phyloP scores from a whole-genome alignment of 2,797 vertebrate genomes.

The Pipistrellus kuhlii region DNA sequence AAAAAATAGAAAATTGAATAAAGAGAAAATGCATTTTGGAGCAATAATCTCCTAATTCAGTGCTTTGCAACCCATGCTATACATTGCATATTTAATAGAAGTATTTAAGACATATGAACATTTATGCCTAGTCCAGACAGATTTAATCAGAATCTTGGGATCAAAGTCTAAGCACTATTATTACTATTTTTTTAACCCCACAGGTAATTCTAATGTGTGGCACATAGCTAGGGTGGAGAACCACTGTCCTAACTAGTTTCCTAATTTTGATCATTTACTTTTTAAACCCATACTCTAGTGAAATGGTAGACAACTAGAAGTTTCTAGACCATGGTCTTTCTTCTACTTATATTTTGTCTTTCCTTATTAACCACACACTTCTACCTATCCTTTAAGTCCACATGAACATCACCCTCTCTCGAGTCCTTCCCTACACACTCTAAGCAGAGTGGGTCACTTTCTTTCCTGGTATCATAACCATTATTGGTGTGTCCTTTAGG shows the following conservation, averaged over 20 bases:
- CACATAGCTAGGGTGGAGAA: background rate
- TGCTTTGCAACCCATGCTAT: background rate
- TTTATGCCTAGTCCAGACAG: background rate
- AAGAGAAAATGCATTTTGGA: slow-evolving; percentile 4
- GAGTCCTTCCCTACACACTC: background rate
- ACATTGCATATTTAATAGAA: background rate
- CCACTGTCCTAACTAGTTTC: background rate
- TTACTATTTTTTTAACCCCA: background rate
- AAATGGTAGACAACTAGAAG: slow-evolving; percentile 28
- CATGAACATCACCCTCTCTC: background rate
- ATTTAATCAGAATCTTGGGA: background rate
- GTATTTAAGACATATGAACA: background rate
- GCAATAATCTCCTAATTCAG: background rate
- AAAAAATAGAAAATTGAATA: background rate
- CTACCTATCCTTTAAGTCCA: background rate
- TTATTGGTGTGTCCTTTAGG: background rate
- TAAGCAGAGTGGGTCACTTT: background rate
- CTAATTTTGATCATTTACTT: background rate
- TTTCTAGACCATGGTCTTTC: slow-evolving; percentile 29
- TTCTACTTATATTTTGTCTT: background rate
- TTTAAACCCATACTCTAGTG: background rate
- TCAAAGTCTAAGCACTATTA: background rate
- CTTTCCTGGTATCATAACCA: background rate
- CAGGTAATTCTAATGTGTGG: background rate
- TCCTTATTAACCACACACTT: background rate